phyloP scores from a whole-genome alignment of 2,797 vertebrate species.

The Melanogrammus aeglefinus region DNA sequence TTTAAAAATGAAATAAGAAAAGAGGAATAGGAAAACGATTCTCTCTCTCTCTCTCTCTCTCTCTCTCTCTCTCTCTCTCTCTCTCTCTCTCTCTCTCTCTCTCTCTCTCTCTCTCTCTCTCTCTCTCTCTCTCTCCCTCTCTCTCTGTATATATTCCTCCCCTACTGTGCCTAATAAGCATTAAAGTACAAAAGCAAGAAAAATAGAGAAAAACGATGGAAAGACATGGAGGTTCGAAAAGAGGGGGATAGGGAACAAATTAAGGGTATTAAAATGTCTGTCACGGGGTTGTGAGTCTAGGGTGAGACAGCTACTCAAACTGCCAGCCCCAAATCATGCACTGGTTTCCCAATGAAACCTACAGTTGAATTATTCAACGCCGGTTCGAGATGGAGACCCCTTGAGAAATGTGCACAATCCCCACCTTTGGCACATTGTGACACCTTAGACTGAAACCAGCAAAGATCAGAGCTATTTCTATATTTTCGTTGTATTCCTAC shows the following conservation, averaged over 20 bases:
- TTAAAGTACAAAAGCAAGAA: neutral
- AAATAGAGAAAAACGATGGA: neutral
- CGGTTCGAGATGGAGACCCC: neutral
- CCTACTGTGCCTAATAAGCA: neutral
- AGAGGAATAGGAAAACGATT: neutral
- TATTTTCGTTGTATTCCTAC: neutral
- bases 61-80: neutral
- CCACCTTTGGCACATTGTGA: neutral
- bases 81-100: slow-evolving; percentile 9
- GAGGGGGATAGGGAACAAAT: neutral
- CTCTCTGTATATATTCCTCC: neutral
- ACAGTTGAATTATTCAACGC: neutral
- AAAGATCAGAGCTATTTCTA: neutral
- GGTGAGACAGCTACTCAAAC: neutral
- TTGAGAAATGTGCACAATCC: neutral
- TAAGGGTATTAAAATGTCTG: neutral
- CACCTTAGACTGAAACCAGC: neutral
- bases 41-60: neutral
- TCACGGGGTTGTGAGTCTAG: neutral
- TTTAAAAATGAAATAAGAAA: slow-evolving; percentile 49
- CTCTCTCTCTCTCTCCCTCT: neutral
- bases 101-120: neutral
- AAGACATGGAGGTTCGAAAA: neutral
- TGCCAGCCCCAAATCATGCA: too few species aligned
- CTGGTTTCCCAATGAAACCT: too few species aligned